These are phyloP conservation scores for Drosophila mayaguana DNA, from an alignment of 2,888 invertebrate species.

Conservation along the genomic window DNA sequence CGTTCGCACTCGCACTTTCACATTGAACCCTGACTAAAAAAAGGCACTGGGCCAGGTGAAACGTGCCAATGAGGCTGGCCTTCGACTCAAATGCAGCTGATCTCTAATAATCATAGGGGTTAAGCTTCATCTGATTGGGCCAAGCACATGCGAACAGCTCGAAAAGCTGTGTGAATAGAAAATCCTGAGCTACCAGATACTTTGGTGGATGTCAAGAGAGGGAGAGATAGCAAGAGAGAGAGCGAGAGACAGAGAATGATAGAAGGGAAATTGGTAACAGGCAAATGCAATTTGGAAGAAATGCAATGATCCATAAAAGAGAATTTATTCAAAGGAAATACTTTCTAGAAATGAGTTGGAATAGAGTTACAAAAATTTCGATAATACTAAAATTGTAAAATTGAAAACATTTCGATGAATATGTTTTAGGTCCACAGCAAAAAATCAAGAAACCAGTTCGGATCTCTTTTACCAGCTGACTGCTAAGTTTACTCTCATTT, in stretches of 20 bases:
- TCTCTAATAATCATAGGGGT: constrained; percentile 60
- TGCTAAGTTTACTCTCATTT: not conserved
- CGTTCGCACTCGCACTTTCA: constrained; percentile 58
- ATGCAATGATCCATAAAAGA: not conserved
- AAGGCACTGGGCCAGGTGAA: constrained; percentile 63
- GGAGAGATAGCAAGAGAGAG: not conserved
- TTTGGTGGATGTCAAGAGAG: not conserved
- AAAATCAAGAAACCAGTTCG: not conserved
- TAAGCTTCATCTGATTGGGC: constrained; percentile 48
- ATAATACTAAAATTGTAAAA: no score
- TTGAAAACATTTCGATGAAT: not conserved
- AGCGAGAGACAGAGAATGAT: not conserved
- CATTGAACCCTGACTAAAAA: constrained; percentile 46
- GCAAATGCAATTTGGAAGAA: not conserved
- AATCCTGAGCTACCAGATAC: not conserved
- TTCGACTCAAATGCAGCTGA: constrained; percentile 41
- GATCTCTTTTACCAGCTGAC: not conserved
- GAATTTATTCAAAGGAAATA: not conserved
- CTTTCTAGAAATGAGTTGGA: not conserved
- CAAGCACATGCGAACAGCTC: constrained; percentile 30
- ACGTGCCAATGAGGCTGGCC: constrained; percentile 52
- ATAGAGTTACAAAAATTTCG: not conserved
- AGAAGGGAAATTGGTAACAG: not conserved
- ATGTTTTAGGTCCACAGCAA: not conserved
- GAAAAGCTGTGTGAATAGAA: constrained; percentile 6